These are phyloP conservation scores for Ophion ventricosus DNA, from an alignment of 2,888 invertebrate species.

Conservation along the genomic window DNA sequence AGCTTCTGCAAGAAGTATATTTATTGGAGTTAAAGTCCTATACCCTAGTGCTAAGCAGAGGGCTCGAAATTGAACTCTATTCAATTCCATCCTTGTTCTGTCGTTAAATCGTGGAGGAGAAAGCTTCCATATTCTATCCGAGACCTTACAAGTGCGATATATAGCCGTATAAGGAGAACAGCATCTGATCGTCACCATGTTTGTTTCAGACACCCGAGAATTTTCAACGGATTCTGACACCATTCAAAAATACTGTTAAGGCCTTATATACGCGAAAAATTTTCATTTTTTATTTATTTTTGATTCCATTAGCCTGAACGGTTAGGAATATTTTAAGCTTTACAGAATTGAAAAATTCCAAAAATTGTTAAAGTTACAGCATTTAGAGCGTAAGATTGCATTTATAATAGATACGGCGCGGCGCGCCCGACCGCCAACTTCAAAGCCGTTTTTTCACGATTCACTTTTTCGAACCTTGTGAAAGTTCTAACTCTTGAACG, in stretches of 20 bases:
- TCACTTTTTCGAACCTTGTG: no score
- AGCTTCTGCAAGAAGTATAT: constrained; percentile 39
- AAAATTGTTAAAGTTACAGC: no score
- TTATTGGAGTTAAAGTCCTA: constrained; percentile 55
- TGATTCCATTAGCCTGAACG: no score
- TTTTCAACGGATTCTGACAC: constrained; percentile 15
- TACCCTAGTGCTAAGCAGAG: constrained; percentile 48
- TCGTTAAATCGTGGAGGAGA: constrained; percentile 21
- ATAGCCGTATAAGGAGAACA: constrained; percentile 22
- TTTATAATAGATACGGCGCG: no score
- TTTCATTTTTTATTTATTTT: no score
- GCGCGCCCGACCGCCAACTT: no score
- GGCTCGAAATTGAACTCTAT: constrained; percentile 53
- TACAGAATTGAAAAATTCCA: no score
- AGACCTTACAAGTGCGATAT: constrained; percentile 25
- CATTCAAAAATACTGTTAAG: neutral
- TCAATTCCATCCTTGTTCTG: constrained; percentile 10
- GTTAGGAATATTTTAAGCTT: no score
- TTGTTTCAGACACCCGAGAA: constrained; percentile 12
- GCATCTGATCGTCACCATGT: constrained; percentile 58
- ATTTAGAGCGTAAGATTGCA: no score
- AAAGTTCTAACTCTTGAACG: no score
- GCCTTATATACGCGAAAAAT: no score
- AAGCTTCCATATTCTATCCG: constrained; percentile 53
- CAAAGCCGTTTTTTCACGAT: no score